Conservation (phyloP, 1,140 invertebrate genomes). For the Cyrtorhinus lividipennis region DNA sequence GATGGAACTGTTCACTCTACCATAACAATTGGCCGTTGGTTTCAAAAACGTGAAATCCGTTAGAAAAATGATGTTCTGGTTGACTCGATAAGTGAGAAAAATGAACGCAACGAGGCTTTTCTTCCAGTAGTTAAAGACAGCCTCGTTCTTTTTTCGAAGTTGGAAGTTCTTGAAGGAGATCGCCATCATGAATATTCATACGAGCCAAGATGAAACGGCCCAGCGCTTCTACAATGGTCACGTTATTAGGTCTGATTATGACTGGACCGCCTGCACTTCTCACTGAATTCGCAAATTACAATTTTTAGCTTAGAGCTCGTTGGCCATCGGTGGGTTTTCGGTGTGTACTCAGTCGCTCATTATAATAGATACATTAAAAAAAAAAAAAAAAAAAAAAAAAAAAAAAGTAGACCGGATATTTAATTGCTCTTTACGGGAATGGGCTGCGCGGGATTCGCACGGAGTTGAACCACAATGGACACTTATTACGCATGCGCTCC, state of each 20-base stretch:
- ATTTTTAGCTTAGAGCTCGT: constrained; percentile 2
- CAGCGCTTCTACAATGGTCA: not conserved
- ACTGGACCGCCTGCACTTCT: not conserved
- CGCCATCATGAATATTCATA: not conserved
- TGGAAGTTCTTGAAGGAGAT: not conserved
- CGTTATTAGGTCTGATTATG: constrained; percentile 7
- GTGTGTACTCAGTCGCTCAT: not conserved
- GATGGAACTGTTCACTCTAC: too few species aligned
- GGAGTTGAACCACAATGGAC: constrained; percentile 2
- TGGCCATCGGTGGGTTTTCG: not conserved
- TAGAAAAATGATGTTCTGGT: not conserved
- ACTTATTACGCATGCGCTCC: not conserved
- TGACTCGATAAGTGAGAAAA: constrained; percentile 1
- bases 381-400: not conserved
- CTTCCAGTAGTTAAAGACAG: not conserved
- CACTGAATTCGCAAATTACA: not conserved
- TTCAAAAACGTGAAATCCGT: not conserved
- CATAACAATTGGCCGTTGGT: too few species aligned
- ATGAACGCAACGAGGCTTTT: not conserved
- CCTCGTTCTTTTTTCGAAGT: not conserved
- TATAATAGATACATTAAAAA: not conserved
- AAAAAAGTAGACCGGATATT: not conserved
- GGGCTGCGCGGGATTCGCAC: not conserved
- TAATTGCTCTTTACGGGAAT: not conserved
- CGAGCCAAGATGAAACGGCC: not conserved